Conservation (phyloP, 1,140 invertebrate species). For the Meloidogyne hapla region DNA sequence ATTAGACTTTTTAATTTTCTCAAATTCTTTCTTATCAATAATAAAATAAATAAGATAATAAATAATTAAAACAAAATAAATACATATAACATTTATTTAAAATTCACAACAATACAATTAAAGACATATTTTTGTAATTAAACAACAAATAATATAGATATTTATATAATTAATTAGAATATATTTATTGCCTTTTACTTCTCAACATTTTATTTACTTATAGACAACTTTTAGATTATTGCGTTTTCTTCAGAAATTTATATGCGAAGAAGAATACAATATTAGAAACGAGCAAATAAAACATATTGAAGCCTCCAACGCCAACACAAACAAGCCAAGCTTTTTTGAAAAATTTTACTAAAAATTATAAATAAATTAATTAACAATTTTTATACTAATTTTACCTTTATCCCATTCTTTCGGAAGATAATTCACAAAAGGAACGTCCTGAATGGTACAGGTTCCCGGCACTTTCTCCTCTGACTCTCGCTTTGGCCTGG, state of each 20-base stretch:
- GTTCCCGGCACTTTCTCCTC: neutral
- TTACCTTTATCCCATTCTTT: neutral
- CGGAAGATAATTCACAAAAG: neutral
- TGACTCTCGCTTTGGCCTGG: neutral
- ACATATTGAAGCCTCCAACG: neutral
- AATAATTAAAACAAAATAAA: too few species aligned
- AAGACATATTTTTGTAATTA: too few species aligned
- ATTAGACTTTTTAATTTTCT: too few species aligned
- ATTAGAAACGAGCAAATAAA: neutral
- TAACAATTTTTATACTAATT: neutral
- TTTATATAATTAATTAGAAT: neutral
- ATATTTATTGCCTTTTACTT: too few species aligned
- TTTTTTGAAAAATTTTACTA: neutral
- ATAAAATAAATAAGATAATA: too few species aligned
- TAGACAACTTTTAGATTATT: neutral
- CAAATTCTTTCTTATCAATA: too few species aligned
- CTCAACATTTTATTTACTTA: neutral
- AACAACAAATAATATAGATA: neutral
- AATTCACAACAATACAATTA: too few species aligned
- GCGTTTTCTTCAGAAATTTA: conserved; percentile 3
- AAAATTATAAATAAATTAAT: neutral
- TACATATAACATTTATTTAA: too few species aligned
- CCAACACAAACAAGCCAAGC: neutral
- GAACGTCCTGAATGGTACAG: neutral
- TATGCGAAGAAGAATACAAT: neutral